Conservation (phyloP, 2,888 invertebrate species). For the Aethes cnicana region DNA sequence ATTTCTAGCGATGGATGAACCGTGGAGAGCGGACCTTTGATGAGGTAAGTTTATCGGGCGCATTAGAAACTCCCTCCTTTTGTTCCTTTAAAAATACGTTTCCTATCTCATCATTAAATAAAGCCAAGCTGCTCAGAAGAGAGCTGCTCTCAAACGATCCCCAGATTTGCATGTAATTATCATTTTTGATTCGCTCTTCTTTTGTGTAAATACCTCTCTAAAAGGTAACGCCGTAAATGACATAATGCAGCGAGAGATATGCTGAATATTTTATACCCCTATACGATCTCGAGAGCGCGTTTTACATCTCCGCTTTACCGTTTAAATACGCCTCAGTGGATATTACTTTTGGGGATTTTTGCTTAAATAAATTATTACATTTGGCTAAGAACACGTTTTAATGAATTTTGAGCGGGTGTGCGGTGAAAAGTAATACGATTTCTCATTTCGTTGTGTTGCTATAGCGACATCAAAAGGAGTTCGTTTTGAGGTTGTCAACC, state of each 20-base stretch:
- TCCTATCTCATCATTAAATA: constrained; percentile 36
- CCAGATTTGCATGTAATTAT: constrained; percentile 81
- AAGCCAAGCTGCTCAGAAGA: constrained; percentile 49
- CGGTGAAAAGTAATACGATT: constrained; percentile 56
- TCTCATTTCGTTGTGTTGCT: constrained; percentile 57
- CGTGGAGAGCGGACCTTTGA: neutral
- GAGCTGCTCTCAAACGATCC: constrained; percentile 62
- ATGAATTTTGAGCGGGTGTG: constrained; percentile 71
- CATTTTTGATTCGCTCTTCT: constrained; percentile 83
- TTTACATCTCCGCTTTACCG: constrained; percentile 54
- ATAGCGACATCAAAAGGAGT: constrained; percentile 66
- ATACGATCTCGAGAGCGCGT: constrained; percentile 56
- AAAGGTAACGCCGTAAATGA: constrained; percentile 79
- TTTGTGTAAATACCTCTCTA: constrained; percentile 79
- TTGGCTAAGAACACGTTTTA: constrained; percentile 76
- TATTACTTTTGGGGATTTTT: constrained; percentile 79
- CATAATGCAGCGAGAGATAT: constrained; percentile 78
- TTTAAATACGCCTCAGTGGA: constrained; percentile 75
- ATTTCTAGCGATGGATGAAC: neutral
- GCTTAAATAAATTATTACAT: constrained; percentile 79
- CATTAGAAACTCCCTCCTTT: constrained; percentile 10
- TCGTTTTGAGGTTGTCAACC: constrained; percentile 55
- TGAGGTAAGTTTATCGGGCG: neutral
- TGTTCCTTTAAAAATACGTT: constrained; percentile 25
- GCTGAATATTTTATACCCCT: constrained; percentile 79